Evolutionary conservation across 2,113 vertebrate genomes (phyloP).

Genomic region (Gymnarchus niloticus): DNA sequence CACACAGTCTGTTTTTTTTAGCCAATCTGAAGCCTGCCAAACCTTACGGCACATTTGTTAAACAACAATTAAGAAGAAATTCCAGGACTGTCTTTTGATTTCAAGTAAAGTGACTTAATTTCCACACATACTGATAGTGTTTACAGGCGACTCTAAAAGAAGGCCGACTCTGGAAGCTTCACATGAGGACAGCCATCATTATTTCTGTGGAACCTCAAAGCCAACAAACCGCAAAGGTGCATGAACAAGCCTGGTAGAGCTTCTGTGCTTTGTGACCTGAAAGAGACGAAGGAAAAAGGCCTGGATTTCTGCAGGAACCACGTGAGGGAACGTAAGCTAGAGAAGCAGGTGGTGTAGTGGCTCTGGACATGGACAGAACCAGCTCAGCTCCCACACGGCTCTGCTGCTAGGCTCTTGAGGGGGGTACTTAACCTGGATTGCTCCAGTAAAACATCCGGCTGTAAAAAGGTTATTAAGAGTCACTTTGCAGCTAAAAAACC

Average conservation of each 20-base stretch:
- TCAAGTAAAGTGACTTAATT: background rate
- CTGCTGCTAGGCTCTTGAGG: no score
- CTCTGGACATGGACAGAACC: no score
- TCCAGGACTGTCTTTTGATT: background rate
- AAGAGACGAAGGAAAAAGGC: background rate
- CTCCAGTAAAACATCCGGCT: no score
- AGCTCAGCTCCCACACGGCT: no score
- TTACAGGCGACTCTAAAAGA: background rate
- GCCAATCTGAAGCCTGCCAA: background rate
- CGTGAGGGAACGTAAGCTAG: background rate
- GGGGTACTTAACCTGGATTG: no score
- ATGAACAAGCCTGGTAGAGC: background rate
- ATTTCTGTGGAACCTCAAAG: background rate
- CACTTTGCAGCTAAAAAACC: no score
- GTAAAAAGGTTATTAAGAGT: no score
- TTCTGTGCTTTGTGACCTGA: background rate
- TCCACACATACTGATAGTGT: background rate
- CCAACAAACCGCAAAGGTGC: background rate
- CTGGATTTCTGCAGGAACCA: background rate
- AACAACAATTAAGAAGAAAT: no score
- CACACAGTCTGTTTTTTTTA: no score
- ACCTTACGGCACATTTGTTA: background rate
- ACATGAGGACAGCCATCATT: no score
- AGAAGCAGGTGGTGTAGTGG: no score
- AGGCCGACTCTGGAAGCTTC: background rate